Base-by-base conservation (phyloP, 2,797 vertebrate genomes). In the Dallia pectoralis region DNA sequence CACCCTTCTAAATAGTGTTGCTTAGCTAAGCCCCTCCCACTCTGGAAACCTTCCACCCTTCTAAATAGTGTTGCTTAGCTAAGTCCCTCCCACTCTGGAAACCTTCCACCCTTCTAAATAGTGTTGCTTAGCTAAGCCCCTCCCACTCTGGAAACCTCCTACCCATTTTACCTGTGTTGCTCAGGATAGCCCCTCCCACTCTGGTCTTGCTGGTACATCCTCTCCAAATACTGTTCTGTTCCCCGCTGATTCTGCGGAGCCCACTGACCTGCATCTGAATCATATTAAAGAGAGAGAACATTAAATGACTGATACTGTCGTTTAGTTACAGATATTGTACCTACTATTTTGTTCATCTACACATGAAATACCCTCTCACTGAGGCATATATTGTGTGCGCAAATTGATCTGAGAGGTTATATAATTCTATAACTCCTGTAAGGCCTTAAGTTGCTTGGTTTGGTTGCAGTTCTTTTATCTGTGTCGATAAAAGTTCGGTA, bases 101-200 rank as follows among this genome's bases (percentile, higher is more conserved):
- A 67, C 14, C 12, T 25, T 25, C n/a, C 27, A 14, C 68, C 71
- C 1, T 14, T n/a, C n/a, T n/a, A 33, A 29, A 36, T 25, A 9
- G 18, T n/a, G 56, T 67, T 18, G 16, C n/a, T n/a, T n/a, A n/a
- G n/a, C n/a, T n/a, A 44, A 59, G 7, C 59, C 25, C 7, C n/a
- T 7, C 33, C 64, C 32, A 63, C n/a, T 22, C n/a, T n/a, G n/a
- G 25, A 47, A 16, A 69, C 16, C 16, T 32, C 18, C 14, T 27
- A 15, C 69, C 72, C 1, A 11, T 72, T 81, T 82, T 77, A 93
- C 92, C 89, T 88, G 82, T 86, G 72, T 65, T 89, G 85, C 15
- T 87, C 85, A 19, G 71, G 29, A 53, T 85, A 74, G 53, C 74
- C 61, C 25, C 73, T 76, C 44, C 77, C 82, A 72, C 77, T 64